Conservation (phyloP, 2,113 vertebrate genomes). For the Rhadina sibilatrix region DNA sequence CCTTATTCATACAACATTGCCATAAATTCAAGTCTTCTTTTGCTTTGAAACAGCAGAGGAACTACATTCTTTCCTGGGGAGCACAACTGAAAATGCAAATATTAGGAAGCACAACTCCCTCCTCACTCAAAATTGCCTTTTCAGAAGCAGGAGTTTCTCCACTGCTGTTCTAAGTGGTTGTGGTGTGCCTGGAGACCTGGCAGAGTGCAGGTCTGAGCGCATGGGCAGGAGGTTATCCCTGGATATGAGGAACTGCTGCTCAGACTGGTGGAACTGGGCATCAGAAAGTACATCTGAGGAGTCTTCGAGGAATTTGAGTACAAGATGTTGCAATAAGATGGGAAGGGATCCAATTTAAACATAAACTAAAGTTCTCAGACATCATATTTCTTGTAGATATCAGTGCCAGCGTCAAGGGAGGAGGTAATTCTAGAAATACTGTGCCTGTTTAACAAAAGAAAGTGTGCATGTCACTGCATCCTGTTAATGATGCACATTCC, state of each 20-base stretch:
- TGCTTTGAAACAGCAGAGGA: background rate
- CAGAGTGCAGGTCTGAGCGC: background rate
- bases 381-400: background rate
- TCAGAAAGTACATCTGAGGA: background rate
- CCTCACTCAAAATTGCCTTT: background rate
- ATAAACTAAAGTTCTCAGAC: background rate
- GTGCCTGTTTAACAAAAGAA: background rate
- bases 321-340: background rate
- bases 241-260: background rate
- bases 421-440: background rate
- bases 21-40: background rate
- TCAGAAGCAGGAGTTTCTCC: background rate
- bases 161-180: background rate
- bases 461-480: accelerated
- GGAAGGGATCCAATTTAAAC: background rate
- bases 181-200: background rate
- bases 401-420: background rate
- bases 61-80: background rate
- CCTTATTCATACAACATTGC: background rate
- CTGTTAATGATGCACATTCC: accelerated
- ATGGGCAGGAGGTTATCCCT: background rate
- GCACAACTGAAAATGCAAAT: background rate
- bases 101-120: background rate
- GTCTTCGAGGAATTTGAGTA: background rate
- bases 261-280: background rate